Conservation (phyloP, 2,888 invertebrate genomes). For the Cenopis cana region DNA sequence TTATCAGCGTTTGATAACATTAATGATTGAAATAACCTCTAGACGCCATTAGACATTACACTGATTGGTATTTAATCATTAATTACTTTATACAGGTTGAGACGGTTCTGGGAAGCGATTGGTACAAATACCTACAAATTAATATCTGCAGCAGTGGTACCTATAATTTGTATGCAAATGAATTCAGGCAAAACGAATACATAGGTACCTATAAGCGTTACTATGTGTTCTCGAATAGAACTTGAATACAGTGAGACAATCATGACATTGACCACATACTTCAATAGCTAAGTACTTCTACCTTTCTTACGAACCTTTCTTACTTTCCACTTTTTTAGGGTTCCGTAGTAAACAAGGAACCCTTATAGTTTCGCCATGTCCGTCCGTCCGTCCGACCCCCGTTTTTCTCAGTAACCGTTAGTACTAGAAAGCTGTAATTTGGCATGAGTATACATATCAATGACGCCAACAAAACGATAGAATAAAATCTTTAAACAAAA, state of each 20-base stretch:
- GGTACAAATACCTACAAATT: constrained; percentile 56
- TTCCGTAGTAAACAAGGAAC: too few relatives aligned
- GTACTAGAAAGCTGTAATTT: too few relatives aligned
- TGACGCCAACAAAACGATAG: too few relatives aligned
- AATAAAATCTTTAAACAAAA: too few relatives aligned
- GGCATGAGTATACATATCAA: too few relatives aligned
- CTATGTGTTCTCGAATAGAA: constrained; percentile 51
- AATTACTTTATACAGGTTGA: constrained; percentile 25
- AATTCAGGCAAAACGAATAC: constrained; percentile 76
- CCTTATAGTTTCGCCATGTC: too few relatives aligned
- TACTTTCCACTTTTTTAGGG: too few relatives aligned
- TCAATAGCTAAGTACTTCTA: too few relatives aligned
- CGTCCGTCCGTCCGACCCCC: too few relatives aligned
- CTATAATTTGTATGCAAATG: constrained; percentile 78
- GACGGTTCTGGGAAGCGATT: constrained; percentile 40
- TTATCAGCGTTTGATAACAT: not conserved
- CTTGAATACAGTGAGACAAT: not conserved
- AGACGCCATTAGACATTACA: constrained; percentile 12
- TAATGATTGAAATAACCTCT: constrained; percentile 26
- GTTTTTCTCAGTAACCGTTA: too few relatives aligned
- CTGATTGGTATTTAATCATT: constrained; percentile 31
- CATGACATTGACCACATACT: too few relatives aligned
- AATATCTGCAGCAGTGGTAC: constrained; percentile 61
- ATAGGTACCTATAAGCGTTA: constrained; percentile 60
- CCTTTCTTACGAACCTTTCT: too few relatives aligned